Evolutionary conservation across 92 coral and sea anemone species (phyloP), one percentile per base, ranked within the genome.

Genomic region (Plumapathes pennacea): DNA sequence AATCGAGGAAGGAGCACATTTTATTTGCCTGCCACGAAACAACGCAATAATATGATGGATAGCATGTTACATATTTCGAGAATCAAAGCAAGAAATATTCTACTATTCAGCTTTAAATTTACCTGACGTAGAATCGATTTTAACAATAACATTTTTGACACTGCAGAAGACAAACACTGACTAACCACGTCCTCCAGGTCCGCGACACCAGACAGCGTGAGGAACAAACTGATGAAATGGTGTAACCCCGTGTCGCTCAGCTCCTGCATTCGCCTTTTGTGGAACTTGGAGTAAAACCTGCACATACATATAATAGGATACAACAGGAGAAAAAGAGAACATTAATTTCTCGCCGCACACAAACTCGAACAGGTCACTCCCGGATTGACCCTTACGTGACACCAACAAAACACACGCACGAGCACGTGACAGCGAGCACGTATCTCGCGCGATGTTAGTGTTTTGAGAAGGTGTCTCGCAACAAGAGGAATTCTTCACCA

Each of bases 181-280:
- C 94, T 45, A 77, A 94, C 99, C 81, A 85, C 99, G 55, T 94
- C 99, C 50, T 94, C 96, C 2, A 94, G 85, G 26, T 94, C 99
- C 9, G 97, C 97, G 12, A 79, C 90, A 74, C 81, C 84, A 11
- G 99, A 87, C 3, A 94, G 72, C 20, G 97, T 84, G 27, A 94
- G 81, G 54, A 92, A 94, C 38, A 94, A 76, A 43, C 89, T 78
- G 32, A 84, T 79, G 45, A 94, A 94, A 34, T 83, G 89, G 37
- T 64, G 69, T 9, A 89, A 54, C 21, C 99, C 99, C 13, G 90
- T 90, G 21, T 80, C 88, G 41, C 73, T 80, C 3, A 94, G 78
- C 41, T 94, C 99, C 29, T 89, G 90, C 99, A 94, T 89, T 3
- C 99, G 83, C 26, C 85, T 81, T 60, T 94, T 94, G 69, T 89